A percentile compares a stretch with the other conserved stretches of the same genome.
Evolutionary conservation across 2,113 vertebrate species (phyloP).

Genomic region (Ceuthmochares aereus): DNA sequence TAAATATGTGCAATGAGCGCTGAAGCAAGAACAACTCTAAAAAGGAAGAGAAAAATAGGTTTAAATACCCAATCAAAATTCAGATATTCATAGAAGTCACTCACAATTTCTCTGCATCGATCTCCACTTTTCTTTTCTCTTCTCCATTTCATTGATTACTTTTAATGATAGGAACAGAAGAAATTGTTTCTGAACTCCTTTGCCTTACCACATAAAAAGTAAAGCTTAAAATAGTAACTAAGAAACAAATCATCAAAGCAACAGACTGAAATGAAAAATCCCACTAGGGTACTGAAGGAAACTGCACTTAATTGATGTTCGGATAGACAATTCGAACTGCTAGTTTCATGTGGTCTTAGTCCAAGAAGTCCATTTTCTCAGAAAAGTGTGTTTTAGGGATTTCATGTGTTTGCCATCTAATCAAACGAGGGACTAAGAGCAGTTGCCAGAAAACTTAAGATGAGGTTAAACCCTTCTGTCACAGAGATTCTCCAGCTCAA

Average conservation of each 20-base stretch:
- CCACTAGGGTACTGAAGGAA: background rate
- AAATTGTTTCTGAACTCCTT: background rate
- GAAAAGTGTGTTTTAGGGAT: background rate
- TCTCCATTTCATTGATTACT: background rate
- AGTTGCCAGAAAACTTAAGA: background rate
- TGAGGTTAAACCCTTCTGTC: background rate
- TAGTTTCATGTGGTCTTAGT: background rate
- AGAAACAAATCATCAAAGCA: background rate
- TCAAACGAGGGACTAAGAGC: background rate
- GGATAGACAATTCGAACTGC: background rate
- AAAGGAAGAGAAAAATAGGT: background rate
- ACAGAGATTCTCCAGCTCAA: background rate
- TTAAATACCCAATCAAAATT: background rate
- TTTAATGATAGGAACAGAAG: background rate
- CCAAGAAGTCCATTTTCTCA: background rate
- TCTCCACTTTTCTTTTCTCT: background rate
- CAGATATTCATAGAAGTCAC: background rate
- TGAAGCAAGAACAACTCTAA: background rate
- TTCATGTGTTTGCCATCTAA: background rate
- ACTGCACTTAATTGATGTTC: background rate
- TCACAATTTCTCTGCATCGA: background rate
- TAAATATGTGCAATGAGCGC: background rate
- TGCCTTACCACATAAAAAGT: background rate
- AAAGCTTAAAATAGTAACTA: background rate
- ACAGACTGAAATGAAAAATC: background rate